phyloP scores from a whole-genome alignment of 2,113 vertebrate genomes.

The Triplophysa dalaica region DNA sequence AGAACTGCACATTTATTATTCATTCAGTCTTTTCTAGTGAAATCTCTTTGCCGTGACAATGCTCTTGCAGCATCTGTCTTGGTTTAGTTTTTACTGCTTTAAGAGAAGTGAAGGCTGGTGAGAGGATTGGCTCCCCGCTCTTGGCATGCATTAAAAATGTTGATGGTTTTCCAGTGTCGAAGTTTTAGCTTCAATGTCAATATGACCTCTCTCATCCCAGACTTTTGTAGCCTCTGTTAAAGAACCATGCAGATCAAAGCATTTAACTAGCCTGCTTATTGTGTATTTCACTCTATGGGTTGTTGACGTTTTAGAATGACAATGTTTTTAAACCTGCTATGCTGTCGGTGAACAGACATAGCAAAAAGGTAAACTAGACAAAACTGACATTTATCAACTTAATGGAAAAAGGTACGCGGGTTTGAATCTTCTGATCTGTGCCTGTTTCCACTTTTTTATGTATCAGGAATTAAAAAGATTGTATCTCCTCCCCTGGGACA shows the following conservation, averaged over 20 bases:
- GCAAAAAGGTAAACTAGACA: conserved; percentile 17
- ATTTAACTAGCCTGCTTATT: background rate
- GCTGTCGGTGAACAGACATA: conserved; percentile 19
- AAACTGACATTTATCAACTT: conserved; percentile 14
- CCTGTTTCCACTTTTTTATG: background rate
- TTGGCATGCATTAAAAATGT: conserved; percentile 12
- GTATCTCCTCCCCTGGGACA: conserved; percentile 3
- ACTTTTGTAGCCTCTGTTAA: background rate
- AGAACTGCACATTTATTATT: no score
- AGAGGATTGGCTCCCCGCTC: background rate
- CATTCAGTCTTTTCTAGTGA: background rate
- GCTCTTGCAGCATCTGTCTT: background rate
- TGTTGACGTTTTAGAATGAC: background rate
- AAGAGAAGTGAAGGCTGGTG: background rate
- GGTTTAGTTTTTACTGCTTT: background rate
- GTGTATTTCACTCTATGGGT: background rate
- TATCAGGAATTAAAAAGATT: background rate
- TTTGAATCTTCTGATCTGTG: conserved; percentile 14
- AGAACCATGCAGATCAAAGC: background rate
- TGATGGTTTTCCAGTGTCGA: conserved; percentile 7
- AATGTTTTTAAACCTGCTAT: conserved; percentile 16
- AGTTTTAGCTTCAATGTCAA: conserved; percentile 19
- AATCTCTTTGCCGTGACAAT: background rate
- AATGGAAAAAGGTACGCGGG: background rate
- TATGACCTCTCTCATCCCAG: conserved; percentile 1